Base-by-base conservation (phyloP, 2,113 vertebrate species). In the Dasypus novemcinctus region DNA sequence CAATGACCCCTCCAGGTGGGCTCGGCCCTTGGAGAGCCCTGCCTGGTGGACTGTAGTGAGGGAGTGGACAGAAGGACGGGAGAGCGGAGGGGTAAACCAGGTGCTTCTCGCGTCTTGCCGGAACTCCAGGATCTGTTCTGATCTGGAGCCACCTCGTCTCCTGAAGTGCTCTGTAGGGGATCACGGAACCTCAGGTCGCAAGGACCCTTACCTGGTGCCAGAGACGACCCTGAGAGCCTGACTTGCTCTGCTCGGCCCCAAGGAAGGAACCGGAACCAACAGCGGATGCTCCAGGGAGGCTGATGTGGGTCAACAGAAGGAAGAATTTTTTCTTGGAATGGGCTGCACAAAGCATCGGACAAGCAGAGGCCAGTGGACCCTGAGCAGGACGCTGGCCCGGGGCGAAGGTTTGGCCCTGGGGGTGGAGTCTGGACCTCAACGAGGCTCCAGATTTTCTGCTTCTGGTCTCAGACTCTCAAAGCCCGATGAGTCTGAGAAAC, bases 81-180 rank as follows among this genome's bases (percentile, higher is more conserved):
- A 72, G 78, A 59, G 4, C 4, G 1, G 82, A 75, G 84, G 76
- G 52, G 3, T 66, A 71, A 23, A 63, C 79, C 38, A 8, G 0
- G 41, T 49, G 38, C 59, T 43, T 14, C 43, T 54, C 6, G 2
- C 7, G 5, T 78, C 88, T 76, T 41, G 20, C 83, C 5, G 0
- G 79, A 76, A 49, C 57, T 52, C 43, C 4, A 13, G 74, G 71
- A 12, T 78, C 49, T 4, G 5, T 8, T 2, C 0, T 20, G 36
- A 54, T 88, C 84, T 7, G 6, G 3, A 36, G 41, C 38, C n/a
- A 38, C 78, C 33, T 5, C 29, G 20, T 46, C 38, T 15, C 38
- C 29, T 9, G 0, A 74, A 36, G 54, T 18, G 15, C 17, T 49
- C 46, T 38, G 0, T 15, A 2, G 13, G 11, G 54, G 36, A 21